phyloP scores from a whole-genome alignment of 2,113 vertebrate species.

The Symphodus melops region DNA sequence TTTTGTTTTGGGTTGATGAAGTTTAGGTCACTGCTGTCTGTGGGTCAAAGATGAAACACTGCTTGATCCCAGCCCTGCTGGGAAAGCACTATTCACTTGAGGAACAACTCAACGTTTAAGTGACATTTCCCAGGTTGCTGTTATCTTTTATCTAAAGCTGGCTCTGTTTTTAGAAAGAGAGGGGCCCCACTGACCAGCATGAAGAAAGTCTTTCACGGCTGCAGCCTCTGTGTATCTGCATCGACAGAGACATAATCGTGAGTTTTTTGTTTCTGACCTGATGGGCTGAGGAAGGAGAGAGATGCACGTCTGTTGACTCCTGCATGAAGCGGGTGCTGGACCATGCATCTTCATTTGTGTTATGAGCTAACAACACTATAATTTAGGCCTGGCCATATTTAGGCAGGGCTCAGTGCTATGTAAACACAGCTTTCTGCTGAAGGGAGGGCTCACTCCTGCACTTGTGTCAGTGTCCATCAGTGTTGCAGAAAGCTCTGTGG shows the following conservation, averaged over 20 bases:
- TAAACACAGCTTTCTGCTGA: conserved; percentile 74
- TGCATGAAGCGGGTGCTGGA: conserved; percentile 29
- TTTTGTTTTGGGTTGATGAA: conserved; percentile 50
- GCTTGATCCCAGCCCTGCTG: conserved; percentile 20
- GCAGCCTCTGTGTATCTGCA: conserved; percentile 54
- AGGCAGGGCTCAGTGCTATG: conserved; percentile 76
- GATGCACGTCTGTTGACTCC: conserved; percentile 52
- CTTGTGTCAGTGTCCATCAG: conserved; percentile 72
- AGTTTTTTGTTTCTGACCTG: conserved; percentile 54
- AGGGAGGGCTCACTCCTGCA: conserved; percentile 65
- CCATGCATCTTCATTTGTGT: conserved; percentile 36
- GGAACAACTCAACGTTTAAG: conserved; percentile 46
- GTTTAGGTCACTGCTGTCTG: conserved; percentile 34
- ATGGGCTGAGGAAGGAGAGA: conserved; percentile 54
- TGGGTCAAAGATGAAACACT: conserved; percentile 51
- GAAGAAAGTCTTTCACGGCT: conserved; percentile 31
- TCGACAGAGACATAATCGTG: conserved; percentile 18
- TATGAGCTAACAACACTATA: conserved; percentile 52
- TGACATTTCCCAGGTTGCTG: conserved; percentile 49
- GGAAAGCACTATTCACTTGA: conserved; percentile 44
- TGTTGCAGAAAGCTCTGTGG: conserved; percentile 29
- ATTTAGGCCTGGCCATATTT: conserved; percentile 82
- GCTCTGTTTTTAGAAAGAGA: conserved; percentile 58
- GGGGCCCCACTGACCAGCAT: conserved; percentile 11
- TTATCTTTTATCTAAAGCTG: conserved; percentile 64